Conservation (phyloP, 2,888 invertebrate genomes). For the Alsophila aescularia region DNA sequence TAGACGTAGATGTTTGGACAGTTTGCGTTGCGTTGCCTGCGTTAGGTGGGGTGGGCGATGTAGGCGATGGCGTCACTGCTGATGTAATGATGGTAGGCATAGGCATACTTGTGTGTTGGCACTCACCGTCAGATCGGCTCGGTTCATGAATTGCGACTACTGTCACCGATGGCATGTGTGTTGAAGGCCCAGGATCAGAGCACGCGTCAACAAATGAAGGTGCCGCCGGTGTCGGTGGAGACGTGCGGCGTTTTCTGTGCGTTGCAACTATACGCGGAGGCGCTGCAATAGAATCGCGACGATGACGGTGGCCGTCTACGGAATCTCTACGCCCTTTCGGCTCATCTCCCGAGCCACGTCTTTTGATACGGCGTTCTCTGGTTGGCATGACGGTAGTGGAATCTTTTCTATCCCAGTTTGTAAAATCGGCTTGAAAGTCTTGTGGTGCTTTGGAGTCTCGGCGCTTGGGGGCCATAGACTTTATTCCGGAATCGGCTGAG, state of each 20-base stretch:
- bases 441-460: conserved; percentile 89
- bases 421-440: conserved; percentile 89
- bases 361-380: conserved; percentile 73
- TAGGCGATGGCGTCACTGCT: conserved; percentile 92
- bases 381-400: conserved; percentile 83
- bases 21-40: conserved; percentile 53
- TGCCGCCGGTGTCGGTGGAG: conserved; percentile 72
- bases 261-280: conserved; percentile 87
- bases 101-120: conserved; percentile 80
- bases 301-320: conserved; percentile 87
- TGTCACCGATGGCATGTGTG: conserved; percentile 74
- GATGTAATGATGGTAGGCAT: conserved; percentile 92
- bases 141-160: conserved; percentile 77
- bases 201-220: conserved; percentile 84
- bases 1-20: conserved; percentile 47
- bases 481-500: conserved; percentile 93
- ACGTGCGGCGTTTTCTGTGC: conserved; percentile 82
- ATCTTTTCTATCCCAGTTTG: conserved; percentile 89
- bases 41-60: conserved; percentile 87
- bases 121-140: conserved; percentile 85
- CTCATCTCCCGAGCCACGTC: conserved; percentile 87
- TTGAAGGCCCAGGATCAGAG: conserved; percentile 87
- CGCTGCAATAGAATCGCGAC: conserved; percentile 87
- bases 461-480: conserved; percentile 89
- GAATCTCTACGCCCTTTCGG: conserved; percentile 85